Base-by-base conservation (phyloP, 2,888 invertebrate genomes). In the Mythimna ferrago region DNA sequence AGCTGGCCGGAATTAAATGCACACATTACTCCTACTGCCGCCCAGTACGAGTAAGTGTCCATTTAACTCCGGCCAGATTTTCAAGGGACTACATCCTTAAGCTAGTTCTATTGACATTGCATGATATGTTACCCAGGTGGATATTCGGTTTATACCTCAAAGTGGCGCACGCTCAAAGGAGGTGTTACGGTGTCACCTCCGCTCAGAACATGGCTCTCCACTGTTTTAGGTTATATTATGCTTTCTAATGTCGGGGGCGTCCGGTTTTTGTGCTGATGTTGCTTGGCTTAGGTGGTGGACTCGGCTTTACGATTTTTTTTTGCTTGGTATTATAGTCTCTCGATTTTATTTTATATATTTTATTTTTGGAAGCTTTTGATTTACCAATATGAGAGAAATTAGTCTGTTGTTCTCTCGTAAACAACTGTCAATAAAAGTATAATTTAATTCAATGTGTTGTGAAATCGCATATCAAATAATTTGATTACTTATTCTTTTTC, bases 191-290 rank as follows among this genome's bases (percentile, higher is more conserved):
- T 76, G 83, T 80, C 64, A 66, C 84, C 51, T 87, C 86, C 26
- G 80, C 82, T 0, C 87, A 87, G 86, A 85, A 82, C 73, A 68
- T 79, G 86, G 87, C 86, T 66, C 87, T 87, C 73, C 87, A 80
- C 78, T 85, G 80, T 75, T 84, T 84, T 86, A 86, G 86, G 87
- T 86, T 87, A 85, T 74, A 74, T 51, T 58, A 79, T 51, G 82
- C 82, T 82, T 78, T 58, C 68, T 84, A 67, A 62, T 73, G 73
- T 81, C 58, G 70, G 76, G 68, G 68, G 64, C 66, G 83, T 75
- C 57, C 54, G 65, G 61, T 63, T 81, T 54, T 68, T 66, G 58
- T 68, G 66, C n/a, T 61, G 0, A 41, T 58, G 2, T 72, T 60
- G 78, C 51, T 7, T 65, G 1, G 58, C 21, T 64, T 19, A 10